Evolutionary conservation across 2,888 invertebrate genomes (phyloP).

Genomic region (Agrilus mali): DNA sequence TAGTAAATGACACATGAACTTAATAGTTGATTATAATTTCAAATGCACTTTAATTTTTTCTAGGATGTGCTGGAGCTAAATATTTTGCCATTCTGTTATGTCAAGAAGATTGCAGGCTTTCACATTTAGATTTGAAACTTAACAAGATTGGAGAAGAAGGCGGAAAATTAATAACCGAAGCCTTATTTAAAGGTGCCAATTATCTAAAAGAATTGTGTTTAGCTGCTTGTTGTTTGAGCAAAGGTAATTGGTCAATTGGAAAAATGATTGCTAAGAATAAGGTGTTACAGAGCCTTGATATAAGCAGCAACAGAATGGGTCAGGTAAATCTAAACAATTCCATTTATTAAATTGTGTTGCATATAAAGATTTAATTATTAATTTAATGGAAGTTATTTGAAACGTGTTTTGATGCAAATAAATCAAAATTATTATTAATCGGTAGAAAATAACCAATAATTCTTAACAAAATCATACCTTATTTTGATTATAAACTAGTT

Average conservation of each 20-base stretch:
- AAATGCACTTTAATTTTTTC: slow-evolving; percentile 1
- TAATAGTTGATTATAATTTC: too few relatives aligned
- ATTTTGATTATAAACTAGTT: too few relatives aligned
- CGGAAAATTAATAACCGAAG: slow-evolving; percentile 17
- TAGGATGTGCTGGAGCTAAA: slow-evolving; percentile 20
- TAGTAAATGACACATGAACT: too few relatives aligned
- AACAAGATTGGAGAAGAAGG: slow-evolving; percentile 21
- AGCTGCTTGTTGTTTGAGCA: slow-evolving; percentile 24
- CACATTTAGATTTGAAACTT: slow-evolving; percentile 20
- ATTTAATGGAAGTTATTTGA: too few relatives aligned
- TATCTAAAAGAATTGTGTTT: slow-evolving; percentile 19
- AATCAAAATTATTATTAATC: too few relatives aligned
- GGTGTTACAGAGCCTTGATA: slow-evolving; percentile 22
- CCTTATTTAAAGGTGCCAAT: slow-evolving; percentile 14
- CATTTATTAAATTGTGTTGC: not conserved
- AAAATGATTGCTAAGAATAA: slow-evolving; percentile 20
- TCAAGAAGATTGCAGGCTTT: slow-evolving; percentile 16
- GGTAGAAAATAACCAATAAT: too few relatives aligned
- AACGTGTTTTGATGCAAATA: too few relatives aligned
- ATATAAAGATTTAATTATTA: too few relatives aligned
- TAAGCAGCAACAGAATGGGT: slow-evolving; percentile 29
- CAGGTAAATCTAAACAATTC: slow-evolving; percentile 21
- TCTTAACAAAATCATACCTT: too few relatives aligned
- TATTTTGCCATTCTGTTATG: slow-evolving; percentile 20
- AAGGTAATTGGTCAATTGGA: slow-evolving; percentile 17